Base-by-base conservation (phyloP, 2,797 vertebrate species). In the Chrysocyon brachyurus region DNA sequence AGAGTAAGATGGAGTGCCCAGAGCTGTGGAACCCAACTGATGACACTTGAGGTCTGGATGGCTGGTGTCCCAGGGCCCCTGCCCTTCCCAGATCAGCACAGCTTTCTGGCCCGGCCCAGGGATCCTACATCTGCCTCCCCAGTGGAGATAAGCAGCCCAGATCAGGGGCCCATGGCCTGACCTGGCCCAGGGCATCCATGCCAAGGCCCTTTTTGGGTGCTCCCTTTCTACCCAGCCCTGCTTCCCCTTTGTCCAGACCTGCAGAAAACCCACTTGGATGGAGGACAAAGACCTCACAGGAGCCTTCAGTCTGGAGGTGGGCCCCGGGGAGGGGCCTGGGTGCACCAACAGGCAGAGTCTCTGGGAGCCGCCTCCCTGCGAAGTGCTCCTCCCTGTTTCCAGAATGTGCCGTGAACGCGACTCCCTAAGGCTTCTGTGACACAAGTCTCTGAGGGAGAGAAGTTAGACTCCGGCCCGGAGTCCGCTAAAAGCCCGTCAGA, bases 381-480 rank as follows among this genome's bases (percentile, higher is more conserved):
- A 68, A 26, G 17, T 6, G 0, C 16, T 4, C 81, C 61, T 89
- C 61, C n/a, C 24, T 85, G 52, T 46, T 79, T 78, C 66, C 56
- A 90, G 79, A 90, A 87, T 11, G 24, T 66, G 72, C 63, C 21
- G 56, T 8, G n/a, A 40, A 3, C 2, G 0, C 83, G 36, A 75
- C 68, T 93, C 93, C 91, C 83, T 3, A 17, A 46, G 49, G 19
- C 49, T 28, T 81, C 57, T 68, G 24, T 33, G 57, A 88, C 83
- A 56, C 33, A 16, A 61, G 46, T 3, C 0, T 46, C 77, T 28
- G 59, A 63, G 81, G 68, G 57, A 84, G 87, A 90, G 70, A 83
- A 16, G 24, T 68, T n/a, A 59, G 91, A 86, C 3, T 12, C 63
- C 1, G 6, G 82, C 87, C 33, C 82, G 0, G 85, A 90, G 81